Evolutionary conservation across 1,140 invertebrate genomes (phyloP), one percentile per base, ranked within the genome.

Genomic region (Drosophila lacteicornis): DNA sequence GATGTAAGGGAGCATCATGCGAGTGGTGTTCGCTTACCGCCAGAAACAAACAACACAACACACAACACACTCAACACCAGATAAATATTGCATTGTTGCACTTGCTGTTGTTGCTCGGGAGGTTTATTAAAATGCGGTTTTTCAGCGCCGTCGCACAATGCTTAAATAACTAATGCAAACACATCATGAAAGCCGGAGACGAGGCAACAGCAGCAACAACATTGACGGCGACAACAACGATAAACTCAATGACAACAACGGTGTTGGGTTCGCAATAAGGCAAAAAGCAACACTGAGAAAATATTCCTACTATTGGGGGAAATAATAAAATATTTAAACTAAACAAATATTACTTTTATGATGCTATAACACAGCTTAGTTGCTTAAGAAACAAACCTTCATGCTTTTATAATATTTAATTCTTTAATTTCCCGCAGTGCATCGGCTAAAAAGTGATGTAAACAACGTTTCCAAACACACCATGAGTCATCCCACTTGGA

Each of bases 101-200:
- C 68, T 76, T 76, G 74, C 46, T 77, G 53, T 59, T 43, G 36
- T n/a, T 49, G 36, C 33, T 40, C 22, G 61, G 55, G 38, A 57
- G 73, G 65, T 79, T 75, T 82, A 85, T 86, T 86, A 63, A 85
- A 82, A 86, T 86, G 82, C 82, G 82, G 82, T 82, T 75, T 81
- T 86, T 55, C 67, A 79, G 60, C 63, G 53, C 51, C 43, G 82
- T 78, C 82, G 75, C 82, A 86, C 65, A 82, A 68, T 86, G 70
- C 83, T 86, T 86, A 86, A 86, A 86, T 86, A 86, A 82, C 83
- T 87, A 87, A 86, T 66, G 79, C 75, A 86, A 86, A 86, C 76
- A 86, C 76, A 86, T 79, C 58, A 78, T 80, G 63, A 77, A 56
- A 53, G 61, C 36, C 65, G 55, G 40, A 59, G 79, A 51, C 67